Evolutionary conservation across 2,797 vertebrate genomes (phyloP), one percentile per base, ranked within the genome.

Genomic region (Fringilla coelebs): DNA sequence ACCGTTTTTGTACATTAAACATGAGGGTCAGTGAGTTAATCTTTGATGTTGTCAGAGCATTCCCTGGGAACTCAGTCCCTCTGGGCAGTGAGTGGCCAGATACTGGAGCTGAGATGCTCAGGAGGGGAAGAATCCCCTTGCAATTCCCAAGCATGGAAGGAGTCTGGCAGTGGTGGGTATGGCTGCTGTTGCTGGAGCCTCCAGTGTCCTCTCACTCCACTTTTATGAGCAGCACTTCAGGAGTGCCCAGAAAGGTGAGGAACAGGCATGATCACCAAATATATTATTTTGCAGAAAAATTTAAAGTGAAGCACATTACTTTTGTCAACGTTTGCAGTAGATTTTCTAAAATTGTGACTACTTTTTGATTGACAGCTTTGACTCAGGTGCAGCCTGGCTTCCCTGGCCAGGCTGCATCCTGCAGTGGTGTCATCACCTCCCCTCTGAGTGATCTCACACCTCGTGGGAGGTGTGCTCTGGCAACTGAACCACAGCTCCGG

Each of bases 271-370:
- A n/a, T 43, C 18, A 13, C 34, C 54, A 72, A 40, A 36, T 31
- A 4, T 0, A 8, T 25, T 73, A 21, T 48, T 85, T 85, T 81
- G 34, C 32, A 58, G 45, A 63, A 65, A 45, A 36, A 22, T 10
- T 38, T 26, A 14, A 84, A 82, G 13, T 0, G 0, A 61, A 83
- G 21, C 12, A 3, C 16, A 1, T 41, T 29, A 15, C 7, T 80
- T 92, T 36, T 73, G 48, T 28, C 60, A 73, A n/a, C 16, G 4
- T 41, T 78, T 65, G 29, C 28, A 26, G 29, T 18, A 10, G 28
- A 9, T 38, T 67, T 71, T 54, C 15, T 10, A 6, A 61, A 54
- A 49, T 34, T n/a, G 34, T n/a, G 7, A 62, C 21, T 68, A 11
- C 10, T 65, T 89, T 32, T 28, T 15, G 32, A 24, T 43, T 74